Percentiles rank a stretch among this genome's conserved stretches.
Conservation (phyloP, 2,888 invertebrate genomes). For the Agrotis exclamationis region DNA sequence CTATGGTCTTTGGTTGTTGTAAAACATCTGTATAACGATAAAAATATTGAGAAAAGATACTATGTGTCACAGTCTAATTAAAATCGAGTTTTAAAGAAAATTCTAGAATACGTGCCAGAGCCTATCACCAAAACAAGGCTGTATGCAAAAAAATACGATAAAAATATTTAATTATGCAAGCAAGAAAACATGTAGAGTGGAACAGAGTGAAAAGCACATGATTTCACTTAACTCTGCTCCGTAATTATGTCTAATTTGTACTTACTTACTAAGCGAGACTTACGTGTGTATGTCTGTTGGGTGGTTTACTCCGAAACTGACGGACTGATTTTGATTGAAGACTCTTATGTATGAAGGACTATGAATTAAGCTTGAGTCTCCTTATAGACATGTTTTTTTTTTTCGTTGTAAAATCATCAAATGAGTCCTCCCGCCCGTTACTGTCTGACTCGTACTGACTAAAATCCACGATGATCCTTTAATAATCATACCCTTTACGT, state of each 20-base stretch:
- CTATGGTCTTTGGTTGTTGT: no score
- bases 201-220: constrained; percentile 67
- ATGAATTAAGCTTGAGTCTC: background rate
- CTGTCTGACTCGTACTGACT: no score
- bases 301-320: constrained; percentile 18
- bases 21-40: no score
- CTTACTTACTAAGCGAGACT: constrained; percentile 36
- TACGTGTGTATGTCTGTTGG: background rate
- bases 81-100: background rate
- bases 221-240: constrained; percentile 65
- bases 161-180: constrained; percentile 70
- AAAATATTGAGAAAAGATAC: no score
- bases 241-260: constrained; percentile 56
- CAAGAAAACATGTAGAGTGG: constrained; percentile 66
- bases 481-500: no score
- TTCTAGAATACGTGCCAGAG: background rate
- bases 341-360: background rate
- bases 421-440: no score
- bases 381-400: no score
- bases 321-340: background rate
- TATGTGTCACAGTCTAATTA: no score
- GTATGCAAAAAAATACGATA: constrained; percentile 28
- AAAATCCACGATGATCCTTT: no score
- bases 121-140: constrained; percentile 28
- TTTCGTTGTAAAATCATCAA: no score